phyloP scores from a whole-genome alignment of 2,888 invertebrate species.

The Cremastobaeus sp. region DNA sequence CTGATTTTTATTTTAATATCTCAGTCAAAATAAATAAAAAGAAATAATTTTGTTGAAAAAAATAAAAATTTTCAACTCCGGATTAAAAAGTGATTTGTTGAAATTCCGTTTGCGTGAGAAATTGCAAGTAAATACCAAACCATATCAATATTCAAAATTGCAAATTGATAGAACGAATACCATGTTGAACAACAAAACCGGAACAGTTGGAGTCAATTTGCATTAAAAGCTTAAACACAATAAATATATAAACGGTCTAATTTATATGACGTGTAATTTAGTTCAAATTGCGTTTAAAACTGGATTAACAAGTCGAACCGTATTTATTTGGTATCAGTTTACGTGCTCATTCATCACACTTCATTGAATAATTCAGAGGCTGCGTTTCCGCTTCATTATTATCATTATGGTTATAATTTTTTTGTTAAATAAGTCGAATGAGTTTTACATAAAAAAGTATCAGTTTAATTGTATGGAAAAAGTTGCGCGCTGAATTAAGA shows the following conservation, averaged over 20 bases:
- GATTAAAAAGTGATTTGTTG: no score
- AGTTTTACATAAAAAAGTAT: constrained; percentile 7
- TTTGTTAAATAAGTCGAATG: neutral
- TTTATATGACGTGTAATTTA: constrained; percentile 29
- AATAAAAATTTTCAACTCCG: no score
- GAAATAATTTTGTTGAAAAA: no score
- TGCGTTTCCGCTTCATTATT: constrained; percentile 5
- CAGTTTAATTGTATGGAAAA: constrained; percentile 23
- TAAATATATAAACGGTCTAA: constrained; percentile 10
- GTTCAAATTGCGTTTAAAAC: constrained; percentile 28
- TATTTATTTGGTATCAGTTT: constrained; percentile 34
- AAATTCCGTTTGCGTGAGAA: no score
- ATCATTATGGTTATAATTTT: neutral
- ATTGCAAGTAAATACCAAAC: no score
- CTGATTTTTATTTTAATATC: no score
- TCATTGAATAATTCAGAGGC: constrained; percentile 31
- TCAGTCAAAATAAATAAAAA: no score
- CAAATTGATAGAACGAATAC: no score
- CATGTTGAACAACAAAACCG: no score
- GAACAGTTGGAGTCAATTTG: no score
- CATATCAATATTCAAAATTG: no score
- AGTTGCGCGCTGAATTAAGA: neutral
- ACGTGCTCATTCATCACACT: constrained; percentile 29
- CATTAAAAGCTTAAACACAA: neutral
- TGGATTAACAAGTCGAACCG: constrained; percentile 23